Conservation (phyloP, 2,113 vertebrate genomes). For the Channa argus region DNA sequence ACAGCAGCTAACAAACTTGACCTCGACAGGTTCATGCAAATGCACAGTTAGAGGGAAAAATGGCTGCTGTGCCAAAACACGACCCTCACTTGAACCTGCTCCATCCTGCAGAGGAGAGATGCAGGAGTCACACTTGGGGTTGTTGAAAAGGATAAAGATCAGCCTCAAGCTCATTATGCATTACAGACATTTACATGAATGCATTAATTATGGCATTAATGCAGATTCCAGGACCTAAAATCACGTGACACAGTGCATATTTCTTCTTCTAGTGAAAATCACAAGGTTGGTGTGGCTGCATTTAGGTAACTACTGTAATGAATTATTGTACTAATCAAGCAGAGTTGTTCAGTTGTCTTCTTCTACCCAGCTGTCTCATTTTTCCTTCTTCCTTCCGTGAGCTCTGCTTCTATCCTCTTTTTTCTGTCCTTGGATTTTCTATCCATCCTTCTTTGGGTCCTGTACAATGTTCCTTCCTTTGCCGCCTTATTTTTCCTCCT, state of each 20-base stretch:
- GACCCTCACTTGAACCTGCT: slow-evolving; percentile 49
- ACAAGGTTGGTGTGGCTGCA: not conserved
- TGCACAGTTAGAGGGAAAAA: slow-evolving; percentile 38
- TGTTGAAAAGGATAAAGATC: slow-evolving; percentile 32
- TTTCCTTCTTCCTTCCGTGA: slow-evolving; percentile 6
- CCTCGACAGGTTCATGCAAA: slow-evolving; percentile 49
- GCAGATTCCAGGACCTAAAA: slow-evolving; percentile 3
- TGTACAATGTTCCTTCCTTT: not conserved
- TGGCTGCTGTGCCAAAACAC: slow-evolving; percentile 39
- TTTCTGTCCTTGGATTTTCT: not conserved
- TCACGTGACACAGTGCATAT: not conserved
- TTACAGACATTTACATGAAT: slow-evolving; percentile 34
- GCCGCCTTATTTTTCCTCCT: not conserved
- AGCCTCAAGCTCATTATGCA: slow-evolving; percentile 9
- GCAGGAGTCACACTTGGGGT: not conserved
- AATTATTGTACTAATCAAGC: too few relatives aligned
- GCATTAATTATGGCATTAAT: slow-evolving; percentile 22
- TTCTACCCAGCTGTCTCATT: slow-evolving; percentile 16
- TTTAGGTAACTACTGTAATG: too few relatives aligned
- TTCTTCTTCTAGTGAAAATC: too few relatives aligned
- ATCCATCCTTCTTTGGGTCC: not conserved
- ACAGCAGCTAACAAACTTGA: slow-evolving; percentile 60
- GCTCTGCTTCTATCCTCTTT: slow-evolving; percentile 7
- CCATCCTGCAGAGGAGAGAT: slow-evolving; percentile 24
- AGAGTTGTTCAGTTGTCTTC: slow-evolving; percentile 25